Evolutionary conservation across 23 tunicate genomes (phyloP), one percentile per base, ranked within the genome.

Genomic region (Botrylloides violaceus): DNA sequence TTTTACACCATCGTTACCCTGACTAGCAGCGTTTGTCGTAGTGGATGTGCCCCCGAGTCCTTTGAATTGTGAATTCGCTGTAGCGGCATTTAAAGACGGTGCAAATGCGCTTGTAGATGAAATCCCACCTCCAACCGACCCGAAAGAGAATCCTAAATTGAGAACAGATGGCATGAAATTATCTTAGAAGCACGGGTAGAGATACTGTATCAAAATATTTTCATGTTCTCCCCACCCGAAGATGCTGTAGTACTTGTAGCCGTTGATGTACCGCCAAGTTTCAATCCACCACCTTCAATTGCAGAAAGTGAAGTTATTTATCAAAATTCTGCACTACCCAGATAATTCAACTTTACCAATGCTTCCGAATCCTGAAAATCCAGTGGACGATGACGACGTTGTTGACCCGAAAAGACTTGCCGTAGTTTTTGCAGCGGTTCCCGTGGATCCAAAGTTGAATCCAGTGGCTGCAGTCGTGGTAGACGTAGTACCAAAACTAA

Each of bases 21-120:
- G 74, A 68, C 37, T 68, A 15, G 56, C 37, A 0, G 74, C 47
- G 38, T 34, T 80, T 62, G 55, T 64, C n/a, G 79, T 63, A 3
- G 75, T 27, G 15, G 82, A 66, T 26, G 49, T 28, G 15, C 95
- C 95, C 18, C 95, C 95, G 23, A 87, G 71, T 3, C 95, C 95
- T 64, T 70, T 76, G 35, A 87, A 87, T 24, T 79, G 76, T 28
- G 95, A 75, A 23, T 32, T 43, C 29, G 74, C 7, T 24, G 74
- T 68, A 4, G 74, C 37, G 43, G 74, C 57, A 19, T 53, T 37
- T 6, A 35, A 20, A 19, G 74, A 31, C 3, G 32, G 49, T 32
- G 23, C 15, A 24, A 4, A 24, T 5, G 74, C 19, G 43, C 25
- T 30, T 38, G 74, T 43, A 32, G 74, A 32, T 0, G 74, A 37